phyloP scores from a whole-genome alignment of 2,888 invertebrate genomes.

The Tetragonisca angustula region DNA sequence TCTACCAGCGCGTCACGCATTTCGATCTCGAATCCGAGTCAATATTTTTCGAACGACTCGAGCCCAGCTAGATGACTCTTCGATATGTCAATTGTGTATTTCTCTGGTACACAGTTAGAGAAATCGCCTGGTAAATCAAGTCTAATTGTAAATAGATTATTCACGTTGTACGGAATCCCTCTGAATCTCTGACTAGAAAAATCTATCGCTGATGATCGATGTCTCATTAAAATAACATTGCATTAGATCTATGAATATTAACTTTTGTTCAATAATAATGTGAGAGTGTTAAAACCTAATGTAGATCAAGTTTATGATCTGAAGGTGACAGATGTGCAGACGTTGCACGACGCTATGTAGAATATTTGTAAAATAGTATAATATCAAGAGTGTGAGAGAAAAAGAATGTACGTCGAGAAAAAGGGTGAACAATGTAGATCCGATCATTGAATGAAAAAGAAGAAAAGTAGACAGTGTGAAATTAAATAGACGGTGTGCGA shows the following conservation, averaged over 20 bases:
- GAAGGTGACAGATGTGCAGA: no score
- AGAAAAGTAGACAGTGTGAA: no score
- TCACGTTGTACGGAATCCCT: neutral
- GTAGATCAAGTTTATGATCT: no score
- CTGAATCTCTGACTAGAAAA: neutral
- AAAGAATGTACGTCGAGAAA: no score
- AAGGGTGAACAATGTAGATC: no score
- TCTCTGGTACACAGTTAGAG: neutral
- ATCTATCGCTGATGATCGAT: neutral
- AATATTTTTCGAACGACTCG: neutral
- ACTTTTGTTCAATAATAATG: neutral
- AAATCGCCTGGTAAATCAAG: neutral
- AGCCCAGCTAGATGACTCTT: constrained; percentile 4
- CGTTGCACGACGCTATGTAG: no score
- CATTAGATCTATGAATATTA: neutral
- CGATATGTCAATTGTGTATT: constrained; percentile 22
- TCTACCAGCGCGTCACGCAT: neutral
- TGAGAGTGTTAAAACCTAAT: no score
- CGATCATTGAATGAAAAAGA: no score
- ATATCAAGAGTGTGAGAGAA: no score
- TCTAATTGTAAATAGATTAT: neutral
- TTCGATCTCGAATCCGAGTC: neutral
- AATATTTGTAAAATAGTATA: no score
- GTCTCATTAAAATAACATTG: neutral
- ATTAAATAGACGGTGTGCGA: no score